Evolutionary conservation across 2,113 vertebrate species (phyloP).

Genomic region (Myrmophylax atrothorax): DNA sequence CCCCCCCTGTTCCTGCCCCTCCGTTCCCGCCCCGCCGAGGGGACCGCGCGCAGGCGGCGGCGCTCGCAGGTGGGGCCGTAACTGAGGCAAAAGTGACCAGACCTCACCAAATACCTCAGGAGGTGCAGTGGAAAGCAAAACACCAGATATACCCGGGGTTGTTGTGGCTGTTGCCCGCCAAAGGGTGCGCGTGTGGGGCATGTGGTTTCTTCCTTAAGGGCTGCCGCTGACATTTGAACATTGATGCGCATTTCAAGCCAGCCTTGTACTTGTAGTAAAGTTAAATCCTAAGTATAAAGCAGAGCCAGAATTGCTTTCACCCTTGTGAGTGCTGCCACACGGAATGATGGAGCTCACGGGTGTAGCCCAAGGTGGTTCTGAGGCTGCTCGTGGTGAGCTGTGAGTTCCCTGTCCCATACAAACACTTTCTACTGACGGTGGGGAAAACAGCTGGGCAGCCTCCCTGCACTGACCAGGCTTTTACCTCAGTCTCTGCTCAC

Average conservation of each 20-base stretch:
- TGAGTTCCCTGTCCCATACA: neutral
- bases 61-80: neutral
- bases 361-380: neutral
- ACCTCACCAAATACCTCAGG: neutral
- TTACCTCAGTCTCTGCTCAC: neutral
- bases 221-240: neutral
- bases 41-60: neutral
- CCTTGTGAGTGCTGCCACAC: neutral
- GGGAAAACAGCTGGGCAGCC: fast-evolving
- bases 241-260: neutral
- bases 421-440: neutral
- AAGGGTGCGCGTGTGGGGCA: neutral
- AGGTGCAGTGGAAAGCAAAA: neutral
- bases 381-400: neutral
- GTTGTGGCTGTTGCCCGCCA: neutral
- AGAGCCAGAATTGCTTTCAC: neutral
- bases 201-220: neutral
- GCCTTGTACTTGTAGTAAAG: neutral
- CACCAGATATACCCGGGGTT: neutral
- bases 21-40: neutral
- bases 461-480: neutral
- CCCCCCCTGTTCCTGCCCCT: too few relatives aligned
- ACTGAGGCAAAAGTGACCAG: neutral
- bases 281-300: neutral
- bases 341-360: fast-evolving